phyloP scores from a whole-genome alignment of 2,797 vertebrate genomes.

The Poeciliopsis paucimaculata region DNA sequence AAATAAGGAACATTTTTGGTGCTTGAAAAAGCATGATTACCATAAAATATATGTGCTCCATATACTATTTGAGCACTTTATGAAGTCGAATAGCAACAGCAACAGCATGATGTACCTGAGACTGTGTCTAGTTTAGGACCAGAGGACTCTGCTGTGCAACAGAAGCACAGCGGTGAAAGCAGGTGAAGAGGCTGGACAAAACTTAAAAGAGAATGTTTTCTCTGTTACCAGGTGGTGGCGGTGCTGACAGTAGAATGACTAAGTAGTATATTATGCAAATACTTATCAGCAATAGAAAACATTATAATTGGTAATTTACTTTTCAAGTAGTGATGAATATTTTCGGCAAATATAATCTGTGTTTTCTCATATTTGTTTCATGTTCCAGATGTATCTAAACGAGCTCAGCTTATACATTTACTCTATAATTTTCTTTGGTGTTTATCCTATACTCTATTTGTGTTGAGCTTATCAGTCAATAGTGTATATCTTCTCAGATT shows the following conservation, averaged over 20 bases:
- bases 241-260: background rate
- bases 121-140: background rate
- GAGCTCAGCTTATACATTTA: background rate
- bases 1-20: too few species aligned
- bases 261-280: background rate
- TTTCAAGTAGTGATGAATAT: background rate
- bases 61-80: background rate
- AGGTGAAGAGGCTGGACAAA: background rate
- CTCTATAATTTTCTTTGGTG: background rate
- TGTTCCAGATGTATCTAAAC: background rate
- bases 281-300: background rate
- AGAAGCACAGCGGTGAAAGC: background rate
- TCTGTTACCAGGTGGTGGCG: background rate
- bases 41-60: too few species aligned
- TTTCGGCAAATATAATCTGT: rapidly evolving
- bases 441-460: background rate
- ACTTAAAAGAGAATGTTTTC: background rate
- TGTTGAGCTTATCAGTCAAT: background rate
- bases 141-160: background rate
- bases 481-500: background rate
- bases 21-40: too few species aligned
- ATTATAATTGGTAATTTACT: background rate
- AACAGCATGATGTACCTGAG: conserved; percentile 8
- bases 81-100: background rate
- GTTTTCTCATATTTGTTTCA: background rate